Evolutionary conservation across 2,888 invertebrate species (phyloP).

Genomic region (Linnaemya vulpina): DNA sequence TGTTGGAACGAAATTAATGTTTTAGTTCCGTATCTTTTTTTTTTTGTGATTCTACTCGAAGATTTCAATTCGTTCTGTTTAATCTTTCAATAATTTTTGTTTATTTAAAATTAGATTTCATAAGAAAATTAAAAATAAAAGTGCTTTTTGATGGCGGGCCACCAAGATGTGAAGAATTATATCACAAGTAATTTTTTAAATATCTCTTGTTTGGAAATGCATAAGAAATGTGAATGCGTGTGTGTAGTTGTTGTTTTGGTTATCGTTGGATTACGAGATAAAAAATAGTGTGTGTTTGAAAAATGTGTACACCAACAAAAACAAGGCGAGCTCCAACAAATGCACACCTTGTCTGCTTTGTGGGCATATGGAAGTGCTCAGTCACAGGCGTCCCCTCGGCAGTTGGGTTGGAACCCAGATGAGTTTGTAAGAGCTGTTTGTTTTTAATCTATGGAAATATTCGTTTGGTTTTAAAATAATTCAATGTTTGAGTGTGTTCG

Average conservation of each 20-base stretch:
- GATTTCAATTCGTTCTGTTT: conserved; percentile 13
- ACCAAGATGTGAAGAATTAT: conserved; percentile 23
- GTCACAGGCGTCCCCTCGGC: background rate
- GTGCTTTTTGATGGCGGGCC: conserved; percentile 26
- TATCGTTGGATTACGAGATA: conserved; percentile 46
- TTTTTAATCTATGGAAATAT: background rate
- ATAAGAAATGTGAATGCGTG: background rate
- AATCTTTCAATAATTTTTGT: conserved; percentile 30
- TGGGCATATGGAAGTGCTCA: background rate
- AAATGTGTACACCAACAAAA: background rate
- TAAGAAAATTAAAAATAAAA: conserved; percentile 38
- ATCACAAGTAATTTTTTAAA: conserved; percentile 14
- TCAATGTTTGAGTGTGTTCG: background rate
- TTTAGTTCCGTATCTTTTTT: background rate
- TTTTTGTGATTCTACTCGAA: background rate
- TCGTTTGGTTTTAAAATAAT: background rate
- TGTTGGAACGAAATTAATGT: conserved; percentile 25
- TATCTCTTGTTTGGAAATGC: background rate
- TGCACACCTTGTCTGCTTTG: background rate
- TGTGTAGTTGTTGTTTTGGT: background rate
- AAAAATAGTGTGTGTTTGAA: conserved; percentile 3
- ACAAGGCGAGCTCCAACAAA: background rate
- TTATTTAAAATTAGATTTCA: conserved; percentile 50
- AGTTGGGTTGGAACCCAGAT: conserved; percentile 15
- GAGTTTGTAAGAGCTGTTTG: background rate